These are phyloP conservation scores for Threskiornis aethiopicus DNA, from an alignment of 2,797 vertebrate genomes.

Conservation along the genomic window DNA sequence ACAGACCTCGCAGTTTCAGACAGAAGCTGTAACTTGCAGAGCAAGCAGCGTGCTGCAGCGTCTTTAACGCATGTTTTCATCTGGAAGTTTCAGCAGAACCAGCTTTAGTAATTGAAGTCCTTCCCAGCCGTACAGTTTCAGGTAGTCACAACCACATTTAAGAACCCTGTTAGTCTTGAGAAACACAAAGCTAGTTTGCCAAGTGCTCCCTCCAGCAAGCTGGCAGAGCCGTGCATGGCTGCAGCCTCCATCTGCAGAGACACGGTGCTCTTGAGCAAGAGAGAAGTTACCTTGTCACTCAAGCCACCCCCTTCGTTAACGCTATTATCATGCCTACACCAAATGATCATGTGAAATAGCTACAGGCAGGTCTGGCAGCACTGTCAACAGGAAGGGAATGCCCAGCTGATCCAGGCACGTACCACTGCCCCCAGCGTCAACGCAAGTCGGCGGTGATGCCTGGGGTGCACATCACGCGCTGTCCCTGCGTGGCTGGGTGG, in stretches of 20 bases:
- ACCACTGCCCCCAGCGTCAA: accelerated
- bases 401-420: neutral
- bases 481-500: accelerated
- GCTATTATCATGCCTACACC: neutral
- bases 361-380: neutral
- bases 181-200: neutral
- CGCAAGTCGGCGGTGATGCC: neutral
- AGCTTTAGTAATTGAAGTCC: neutral
- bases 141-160: neutral
- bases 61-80: neutral
- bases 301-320: neutral
- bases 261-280: neutral
- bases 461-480: accelerated
- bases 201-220: neutral
- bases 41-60: neutral
- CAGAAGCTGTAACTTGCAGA: neutral
- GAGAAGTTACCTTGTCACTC: neutral
- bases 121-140: neutral
- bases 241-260: neutral
- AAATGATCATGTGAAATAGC: neutral
- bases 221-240: neutral
- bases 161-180: neutral
- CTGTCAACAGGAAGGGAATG: conserved; percentile 25
- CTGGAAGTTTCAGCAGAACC: neutral
- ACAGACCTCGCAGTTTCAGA: neutral